A percentile compares a stretch with the other conserved stretches of the same genome.
phyloP scores from a whole-genome alignment of 2,797 vertebrate species.

The Rhinoraja longicauda region DNA sequence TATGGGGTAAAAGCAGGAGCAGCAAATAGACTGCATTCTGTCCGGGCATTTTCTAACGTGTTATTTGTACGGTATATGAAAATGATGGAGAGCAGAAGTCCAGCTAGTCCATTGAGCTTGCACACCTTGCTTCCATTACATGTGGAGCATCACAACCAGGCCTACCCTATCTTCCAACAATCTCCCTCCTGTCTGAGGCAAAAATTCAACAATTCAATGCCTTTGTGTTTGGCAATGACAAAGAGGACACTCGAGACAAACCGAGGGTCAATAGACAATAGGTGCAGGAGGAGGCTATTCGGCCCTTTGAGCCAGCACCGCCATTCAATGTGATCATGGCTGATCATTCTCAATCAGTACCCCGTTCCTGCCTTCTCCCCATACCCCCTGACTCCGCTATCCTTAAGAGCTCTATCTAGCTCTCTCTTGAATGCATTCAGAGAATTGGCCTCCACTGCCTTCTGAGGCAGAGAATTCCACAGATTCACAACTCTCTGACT shows the following conservation, averaged over 20 bases:
- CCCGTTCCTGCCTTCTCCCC: too few relatives aligned
- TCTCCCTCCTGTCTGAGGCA: background rate
- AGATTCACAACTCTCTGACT: too few relatives aligned
- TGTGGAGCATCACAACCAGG: background rate
- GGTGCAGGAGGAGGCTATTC: too few relatives aligned
- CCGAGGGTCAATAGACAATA: too few relatives aligned
- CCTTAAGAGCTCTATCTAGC: too few relatives aligned
- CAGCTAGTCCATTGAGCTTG: background rate
- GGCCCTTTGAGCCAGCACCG: too few relatives aligned
- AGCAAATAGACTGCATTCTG: background rate
- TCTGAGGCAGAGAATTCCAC: too few relatives aligned
- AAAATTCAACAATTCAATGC: background rate
- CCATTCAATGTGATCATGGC: too few relatives aligned
- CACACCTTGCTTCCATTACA: background rate
- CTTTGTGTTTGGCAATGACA: background rate
- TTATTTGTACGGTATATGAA: background rate
- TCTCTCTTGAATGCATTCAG: too few relatives aligned
- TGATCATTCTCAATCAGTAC: too few relatives aligned
- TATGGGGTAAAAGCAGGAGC: background rate
- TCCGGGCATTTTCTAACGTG: background rate
- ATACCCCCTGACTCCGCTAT: too few relatives aligned
- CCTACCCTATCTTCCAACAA: background rate
- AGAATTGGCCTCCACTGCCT: too few relatives aligned
- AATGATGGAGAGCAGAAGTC: background rate
- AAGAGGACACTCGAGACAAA: background rate